These are phyloP conservation scores for Podarcis raffonei DNA, from an alignment of 2,113 vertebrate genomes.

Conservation along the genomic window DNA sequence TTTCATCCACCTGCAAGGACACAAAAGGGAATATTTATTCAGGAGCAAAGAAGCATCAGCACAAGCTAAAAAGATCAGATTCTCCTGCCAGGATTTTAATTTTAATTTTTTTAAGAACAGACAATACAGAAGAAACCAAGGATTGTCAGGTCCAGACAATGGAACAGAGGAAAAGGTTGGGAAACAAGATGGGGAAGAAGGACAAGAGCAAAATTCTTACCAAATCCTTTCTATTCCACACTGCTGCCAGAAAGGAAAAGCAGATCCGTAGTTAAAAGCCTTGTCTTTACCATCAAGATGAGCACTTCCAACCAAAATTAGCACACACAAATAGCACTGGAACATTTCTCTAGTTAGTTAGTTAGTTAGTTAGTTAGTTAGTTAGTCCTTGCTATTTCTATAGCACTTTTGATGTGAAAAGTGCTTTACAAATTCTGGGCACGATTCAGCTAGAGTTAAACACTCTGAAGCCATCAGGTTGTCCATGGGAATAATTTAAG, in stretches of 20 bases:
- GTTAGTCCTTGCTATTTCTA: background rate
- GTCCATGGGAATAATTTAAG: background rate
- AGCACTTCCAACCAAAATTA: background rate
- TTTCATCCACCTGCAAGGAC: slow-evolving; percentile 59
- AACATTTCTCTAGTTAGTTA: background rate
- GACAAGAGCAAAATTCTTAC: slow-evolving; percentile 12
- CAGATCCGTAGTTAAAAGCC: background rate
- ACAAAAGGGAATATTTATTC: background rate
- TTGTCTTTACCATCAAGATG: background rate
- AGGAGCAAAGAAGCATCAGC: slow-evolving; percentile 1
- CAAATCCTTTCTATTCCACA: slow-evolving; percentile 11
- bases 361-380: background rate
- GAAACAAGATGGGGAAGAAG: background rate
- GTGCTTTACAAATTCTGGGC: background rate
- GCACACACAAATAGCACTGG: background rate
- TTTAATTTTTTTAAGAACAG: background rate
- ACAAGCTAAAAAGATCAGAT: background rate
- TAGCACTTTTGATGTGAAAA: background rate
- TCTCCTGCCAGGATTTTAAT: background rate
- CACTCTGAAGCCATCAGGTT: background rate
- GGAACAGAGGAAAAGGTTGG: background rate
- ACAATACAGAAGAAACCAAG: background rate
- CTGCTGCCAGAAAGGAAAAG: slow-evolving; percentile 20
- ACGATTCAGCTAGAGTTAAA: background rate
- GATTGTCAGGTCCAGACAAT: background rate